Conservation (phyloP, 2,797 vertebrate genomes). For the Falco naumanni region DNA sequence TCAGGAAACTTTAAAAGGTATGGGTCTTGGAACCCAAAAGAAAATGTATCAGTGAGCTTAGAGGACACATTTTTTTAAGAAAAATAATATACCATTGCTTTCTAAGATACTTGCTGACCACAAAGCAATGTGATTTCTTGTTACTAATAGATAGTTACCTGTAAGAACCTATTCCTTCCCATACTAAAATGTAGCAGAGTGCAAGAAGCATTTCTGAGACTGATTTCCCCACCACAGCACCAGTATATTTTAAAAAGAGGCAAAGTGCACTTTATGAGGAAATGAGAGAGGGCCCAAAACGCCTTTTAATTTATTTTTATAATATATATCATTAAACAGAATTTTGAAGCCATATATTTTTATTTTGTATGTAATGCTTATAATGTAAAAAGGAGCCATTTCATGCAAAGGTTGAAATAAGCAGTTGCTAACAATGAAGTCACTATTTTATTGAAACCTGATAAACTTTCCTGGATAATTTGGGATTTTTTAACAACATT, state of each 20-base stretch:
- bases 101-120: background rate
- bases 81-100: background rate
- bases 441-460: conserved; percentile 79
- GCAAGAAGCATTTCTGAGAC: background rate
- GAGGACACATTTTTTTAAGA: background rate
- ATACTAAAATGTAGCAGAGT: background rate
- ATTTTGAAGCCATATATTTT: conserved; percentile 70
- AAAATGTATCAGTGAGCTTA: background rate
- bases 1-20: background rate
- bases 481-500: conserved; percentile 71
- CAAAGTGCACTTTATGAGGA: conserved; percentile 39
- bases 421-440: conserved; percentile 76
- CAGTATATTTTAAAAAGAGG: conserved; percentile 52
- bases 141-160: background rate
- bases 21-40: background rate
- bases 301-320: conserved; percentile 77
- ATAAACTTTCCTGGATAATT: conserved; percentile 76
- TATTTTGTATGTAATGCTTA: conserved; percentile 66
- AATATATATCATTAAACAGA: conserved; percentile 71
- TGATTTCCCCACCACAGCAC: background rate
- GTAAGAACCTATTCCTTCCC: background rate
- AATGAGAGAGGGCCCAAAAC: conserved; percentile 62
- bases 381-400: conserved; percentile 64
- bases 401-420: conserved; percentile 68
- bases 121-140: background rate